phyloP scores from a whole-genome alignment of 2,797 vertebrate species.

The Sebastes cheni region DNA sequence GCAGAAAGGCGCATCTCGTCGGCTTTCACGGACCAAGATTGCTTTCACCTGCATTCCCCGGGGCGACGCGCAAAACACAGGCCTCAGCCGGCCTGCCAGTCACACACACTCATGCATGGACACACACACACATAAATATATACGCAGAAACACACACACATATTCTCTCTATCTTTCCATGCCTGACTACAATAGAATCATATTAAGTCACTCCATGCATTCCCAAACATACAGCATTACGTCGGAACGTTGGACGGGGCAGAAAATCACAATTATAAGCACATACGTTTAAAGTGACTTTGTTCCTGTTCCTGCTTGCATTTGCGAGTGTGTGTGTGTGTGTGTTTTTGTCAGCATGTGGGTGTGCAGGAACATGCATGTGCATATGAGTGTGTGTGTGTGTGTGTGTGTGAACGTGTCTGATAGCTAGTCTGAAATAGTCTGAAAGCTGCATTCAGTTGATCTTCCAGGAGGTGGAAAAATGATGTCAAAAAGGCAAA shows the following conservation, averaged over 20 bases:
- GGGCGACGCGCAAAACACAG: conserved; percentile 78
- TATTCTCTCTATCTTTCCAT: conserved; percentile 66
- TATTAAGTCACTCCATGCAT: conserved; percentile 75
- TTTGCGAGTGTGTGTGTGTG: background rate
- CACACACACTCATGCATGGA: conserved; percentile 68
- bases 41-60: conserved; percentile 84
- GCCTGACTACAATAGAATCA: conserved; percentile 77
- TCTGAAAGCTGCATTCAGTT: conserved; percentile 78
- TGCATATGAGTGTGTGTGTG: conserved; percentile 9
- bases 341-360: conserved; percentile 21
- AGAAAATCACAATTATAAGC: conserved; percentile 82
- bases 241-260: conserved; percentile 62
- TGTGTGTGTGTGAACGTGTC: conserved; percentile 34
- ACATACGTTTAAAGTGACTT: conserved; percentile 71
- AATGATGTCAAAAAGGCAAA: conserved; percentile 88
- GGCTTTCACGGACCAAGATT: conserved; percentile 82
- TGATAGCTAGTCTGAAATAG: conserved; percentile 65
- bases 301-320: conserved; percentile 54
- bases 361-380: conserved; percentile 15
- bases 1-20: conserved; percentile 82
- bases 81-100: conserved; percentile 75
- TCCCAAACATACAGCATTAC: conserved; percentile 72
- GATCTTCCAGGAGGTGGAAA: conserved; percentile 82
- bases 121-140: conserved; percentile 48
- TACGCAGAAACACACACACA: conserved; percentile 24